phyloP scores from a whole-genome alignment of 2,113 vertebrate genomes.

The Salminus brasiliensis region DNA sequence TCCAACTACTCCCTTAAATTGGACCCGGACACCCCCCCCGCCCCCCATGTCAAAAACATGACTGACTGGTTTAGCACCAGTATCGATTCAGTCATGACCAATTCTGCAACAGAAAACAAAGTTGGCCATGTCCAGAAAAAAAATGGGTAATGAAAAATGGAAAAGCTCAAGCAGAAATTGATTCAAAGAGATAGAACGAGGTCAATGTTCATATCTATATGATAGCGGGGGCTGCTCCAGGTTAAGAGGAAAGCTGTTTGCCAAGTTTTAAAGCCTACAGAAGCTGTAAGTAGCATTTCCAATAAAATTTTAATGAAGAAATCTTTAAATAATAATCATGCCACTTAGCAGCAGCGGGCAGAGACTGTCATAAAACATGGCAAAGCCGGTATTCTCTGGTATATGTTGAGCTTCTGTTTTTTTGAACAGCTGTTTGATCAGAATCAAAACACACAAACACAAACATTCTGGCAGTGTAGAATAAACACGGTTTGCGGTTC shows the following conservation, averaged over 20 bases:
- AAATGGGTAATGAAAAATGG: neutral
- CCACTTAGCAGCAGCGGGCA: neutral
- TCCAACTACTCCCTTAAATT: neutral
- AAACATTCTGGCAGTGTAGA: neutral
- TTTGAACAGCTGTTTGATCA: neutral
- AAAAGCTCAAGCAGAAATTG: neutral
- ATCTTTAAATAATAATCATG: neutral
- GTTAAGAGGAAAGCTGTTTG: neutral
- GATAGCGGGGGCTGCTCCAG: neutral
- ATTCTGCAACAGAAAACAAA: neutral
- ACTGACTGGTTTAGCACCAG: neutral
- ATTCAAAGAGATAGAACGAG: neutral
- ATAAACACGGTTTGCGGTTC: neutral
- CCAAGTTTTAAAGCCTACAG: neutral
- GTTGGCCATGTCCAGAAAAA: neutral
- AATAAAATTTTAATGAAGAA: neutral
- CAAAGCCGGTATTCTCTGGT: neutral
- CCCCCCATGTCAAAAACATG: neutral
- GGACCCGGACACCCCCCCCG: no score
- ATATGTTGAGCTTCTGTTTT: neutral
- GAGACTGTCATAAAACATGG: neutral
- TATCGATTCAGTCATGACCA: neutral
- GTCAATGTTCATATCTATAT: neutral
- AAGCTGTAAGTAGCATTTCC: neutral
- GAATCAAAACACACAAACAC: neutral